Evolutionary conservation across 2,113 vertebrate genomes (phyloP).

Genomic region (Eolophus roseicapilla): DNA sequence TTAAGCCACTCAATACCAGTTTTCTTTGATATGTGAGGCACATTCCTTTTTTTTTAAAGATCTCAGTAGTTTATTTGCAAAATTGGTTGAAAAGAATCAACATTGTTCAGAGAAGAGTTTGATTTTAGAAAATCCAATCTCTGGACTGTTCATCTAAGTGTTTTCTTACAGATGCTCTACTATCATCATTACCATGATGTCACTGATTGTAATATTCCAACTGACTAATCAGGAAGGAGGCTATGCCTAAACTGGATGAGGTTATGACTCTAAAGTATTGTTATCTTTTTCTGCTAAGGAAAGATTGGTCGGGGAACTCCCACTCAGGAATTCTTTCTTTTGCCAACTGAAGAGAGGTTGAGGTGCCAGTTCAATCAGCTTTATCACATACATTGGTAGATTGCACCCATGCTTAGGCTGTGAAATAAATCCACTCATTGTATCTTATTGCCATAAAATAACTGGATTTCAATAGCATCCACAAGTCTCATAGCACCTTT

Average conservation of each 20-base stretch:
- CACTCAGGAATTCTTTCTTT: not conserved
- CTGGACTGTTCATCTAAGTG: not conserved
- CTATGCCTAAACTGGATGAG: slow-evolving; percentile 12
- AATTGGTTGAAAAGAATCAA: not conserved
- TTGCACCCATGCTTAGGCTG: not conserved
- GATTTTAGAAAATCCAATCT: not conserved
- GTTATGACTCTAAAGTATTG: slow-evolving; percentile 16
- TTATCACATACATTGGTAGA: not conserved
- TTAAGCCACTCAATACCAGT: slow-evolving; percentile 8
- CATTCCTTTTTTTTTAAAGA: not conserved
- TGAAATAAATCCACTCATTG: not conserved
- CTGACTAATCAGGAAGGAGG: slow-evolving; percentile 57
- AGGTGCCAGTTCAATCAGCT: not conserved
- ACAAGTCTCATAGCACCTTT: not conserved
- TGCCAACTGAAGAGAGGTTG: not conserved
- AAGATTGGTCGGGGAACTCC: slow-evolving; percentile 29
- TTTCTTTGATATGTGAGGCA: not conserved
- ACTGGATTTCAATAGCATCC: not conserved
- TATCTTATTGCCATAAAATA: not conserved
- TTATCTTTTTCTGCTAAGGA: slow-evolving; percentile 25
- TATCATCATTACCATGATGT: not conserved
- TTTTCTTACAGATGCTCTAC: not conserved
- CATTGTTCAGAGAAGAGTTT: not conserved
- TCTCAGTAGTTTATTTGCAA: not conserved
- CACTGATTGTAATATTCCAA: slow-evolving; percentile 16